Percentiles rank a stretch among this genome's conserved stretches.
Conservation (phyloP, 1,140 invertebrate species). For the Cepaea nemoralis region DNA sequence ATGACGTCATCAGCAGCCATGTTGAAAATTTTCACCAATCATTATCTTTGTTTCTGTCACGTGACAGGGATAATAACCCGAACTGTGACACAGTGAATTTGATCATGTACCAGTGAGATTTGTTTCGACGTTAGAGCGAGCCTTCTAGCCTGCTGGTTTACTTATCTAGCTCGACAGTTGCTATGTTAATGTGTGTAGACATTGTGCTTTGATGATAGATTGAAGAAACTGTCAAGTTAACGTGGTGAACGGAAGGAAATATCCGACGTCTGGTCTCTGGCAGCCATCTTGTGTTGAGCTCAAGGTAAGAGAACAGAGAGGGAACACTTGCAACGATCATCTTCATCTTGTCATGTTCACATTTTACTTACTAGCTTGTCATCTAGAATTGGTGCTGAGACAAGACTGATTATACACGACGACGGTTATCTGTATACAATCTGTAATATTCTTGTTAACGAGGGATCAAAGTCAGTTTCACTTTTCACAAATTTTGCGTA, state of each 20-base stretch:
- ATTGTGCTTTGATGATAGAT: not conserved
- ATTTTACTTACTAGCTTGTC: no score
- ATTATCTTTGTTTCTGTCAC: not conserved
- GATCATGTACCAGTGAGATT: not conserved
- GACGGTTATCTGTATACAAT: not conserved
- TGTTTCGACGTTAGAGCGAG: not conserved
- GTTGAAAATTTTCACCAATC: not conserved
- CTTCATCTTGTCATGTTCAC: no score
- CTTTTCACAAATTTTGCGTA: not conserved
- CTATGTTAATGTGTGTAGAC: not conserved
- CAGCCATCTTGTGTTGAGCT: conserved; percentile 27
- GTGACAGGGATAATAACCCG: not conserved
- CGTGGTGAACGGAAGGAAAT: not conserved
- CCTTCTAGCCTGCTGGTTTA: not conserved
- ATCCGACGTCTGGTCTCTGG: conserved; percentile 3
- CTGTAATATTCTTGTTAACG: not conserved
- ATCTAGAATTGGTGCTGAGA: not conserved
- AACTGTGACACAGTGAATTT: not conserved
- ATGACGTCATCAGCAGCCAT: no score
- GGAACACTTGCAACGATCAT: not conserved
- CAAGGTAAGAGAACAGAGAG: not conserved
- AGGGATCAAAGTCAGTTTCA: not conserved
- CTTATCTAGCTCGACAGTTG: not conserved
- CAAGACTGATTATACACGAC: not conserved
- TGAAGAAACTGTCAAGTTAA: not conserved